Evolutionary conservation across 53 echinoderm and acorn worm genomes (phyloP).

Genomic region (Arbacia lixula): DNA sequence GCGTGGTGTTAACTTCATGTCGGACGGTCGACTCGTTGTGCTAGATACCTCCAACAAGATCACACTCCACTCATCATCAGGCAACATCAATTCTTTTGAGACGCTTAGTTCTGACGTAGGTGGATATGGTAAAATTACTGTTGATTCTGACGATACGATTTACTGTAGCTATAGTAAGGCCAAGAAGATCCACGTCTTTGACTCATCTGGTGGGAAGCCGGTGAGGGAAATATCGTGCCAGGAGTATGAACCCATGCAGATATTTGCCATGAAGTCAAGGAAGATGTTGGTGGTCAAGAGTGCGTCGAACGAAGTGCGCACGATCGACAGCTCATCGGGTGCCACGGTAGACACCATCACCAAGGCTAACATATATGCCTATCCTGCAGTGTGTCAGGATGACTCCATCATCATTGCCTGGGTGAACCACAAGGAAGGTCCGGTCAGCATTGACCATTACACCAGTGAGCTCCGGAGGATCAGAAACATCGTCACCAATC

Average conservation of each 20-base stretch:
- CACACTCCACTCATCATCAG: too few species aligned
- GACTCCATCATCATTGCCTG: slow-evolving; percentile 38
- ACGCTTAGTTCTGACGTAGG: background rate
- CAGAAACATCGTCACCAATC: background rate
- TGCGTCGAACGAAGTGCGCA: background rate
- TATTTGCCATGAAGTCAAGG: background rate
- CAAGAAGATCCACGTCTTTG: slow-evolving; percentile 8
- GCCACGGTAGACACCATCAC: background rate
- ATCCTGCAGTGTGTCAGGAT: slow-evolving; percentile 4
- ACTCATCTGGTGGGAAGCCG: slow-evolving; percentile 1
- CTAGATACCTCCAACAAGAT: too few species aligned
- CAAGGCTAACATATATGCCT: background rate
- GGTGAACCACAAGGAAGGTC: slow-evolving; percentile 7
- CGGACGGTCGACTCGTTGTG: too few species aligned
- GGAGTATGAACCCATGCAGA: slow-evolving; percentile 7
- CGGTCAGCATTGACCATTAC: slow-evolving; percentile 5
- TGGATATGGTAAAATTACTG: background rate
- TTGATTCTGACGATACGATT: background rate
- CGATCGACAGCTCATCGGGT: background rate
- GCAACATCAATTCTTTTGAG: too few species aligned
- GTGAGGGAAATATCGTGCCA: background rate
- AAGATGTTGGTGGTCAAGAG: background rate
- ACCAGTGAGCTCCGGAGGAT: background rate
- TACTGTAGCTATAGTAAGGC: background rate
- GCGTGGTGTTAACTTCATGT: background rate